Percentiles rank a stretch among this genome's conserved stretches.
These are phyloP conservation scores for Branchipolynoe longqiensis DNA, from an alignment of 2,888 invertebrate species.

Conservation along the genomic window DNA sequence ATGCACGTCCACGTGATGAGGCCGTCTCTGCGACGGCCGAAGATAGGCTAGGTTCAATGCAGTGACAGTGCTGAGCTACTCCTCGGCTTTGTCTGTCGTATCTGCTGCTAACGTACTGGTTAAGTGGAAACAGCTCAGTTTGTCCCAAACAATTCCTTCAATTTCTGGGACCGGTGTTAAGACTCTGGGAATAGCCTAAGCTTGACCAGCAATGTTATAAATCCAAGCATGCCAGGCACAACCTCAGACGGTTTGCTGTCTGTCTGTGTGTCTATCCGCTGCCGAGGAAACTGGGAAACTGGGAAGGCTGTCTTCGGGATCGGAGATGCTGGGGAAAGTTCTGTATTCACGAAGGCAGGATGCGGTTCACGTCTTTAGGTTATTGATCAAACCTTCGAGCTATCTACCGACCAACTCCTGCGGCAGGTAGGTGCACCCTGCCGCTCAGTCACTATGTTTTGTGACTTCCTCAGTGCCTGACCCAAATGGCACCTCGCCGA, in stretches of 20 bases:
- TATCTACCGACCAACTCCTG: background rate
- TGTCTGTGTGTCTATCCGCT: slow-evolving; percentile 47
- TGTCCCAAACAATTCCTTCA: no score
- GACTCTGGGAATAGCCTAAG: background rate
- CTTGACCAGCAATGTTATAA: slow-evolving; percentile 20
- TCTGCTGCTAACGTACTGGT: slow-evolving; percentile 9
- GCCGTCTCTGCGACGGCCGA: slow-evolving; percentile 40
- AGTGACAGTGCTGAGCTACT: background rate
- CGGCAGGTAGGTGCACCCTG: slow-evolving; percentile 12
- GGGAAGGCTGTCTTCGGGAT: slow-evolving; percentile 34
- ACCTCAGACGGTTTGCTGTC: background rate
- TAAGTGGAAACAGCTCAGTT: no score
- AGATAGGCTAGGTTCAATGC: background rate
- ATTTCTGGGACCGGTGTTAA: no score
- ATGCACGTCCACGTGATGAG: slow-evolving; percentile 8
- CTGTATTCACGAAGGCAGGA: background rate
- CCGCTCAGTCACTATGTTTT: background rate
- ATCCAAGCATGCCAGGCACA: slow-evolving; percentile 2
- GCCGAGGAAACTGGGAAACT: slow-evolving; percentile 7
- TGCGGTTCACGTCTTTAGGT: slow-evolving; percentile 5
- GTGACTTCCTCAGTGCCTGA: background rate
- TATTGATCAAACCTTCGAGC: slow-evolving; percentile 25
- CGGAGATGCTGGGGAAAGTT: no score
- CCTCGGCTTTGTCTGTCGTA: slow-evolving; percentile 6
- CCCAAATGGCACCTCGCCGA: background rate